These are phyloP conservation scores for Sparidentex hasta DNA, from an alignment of 2,797 vertebrate genomes.

Conservation along the genomic window DNA sequence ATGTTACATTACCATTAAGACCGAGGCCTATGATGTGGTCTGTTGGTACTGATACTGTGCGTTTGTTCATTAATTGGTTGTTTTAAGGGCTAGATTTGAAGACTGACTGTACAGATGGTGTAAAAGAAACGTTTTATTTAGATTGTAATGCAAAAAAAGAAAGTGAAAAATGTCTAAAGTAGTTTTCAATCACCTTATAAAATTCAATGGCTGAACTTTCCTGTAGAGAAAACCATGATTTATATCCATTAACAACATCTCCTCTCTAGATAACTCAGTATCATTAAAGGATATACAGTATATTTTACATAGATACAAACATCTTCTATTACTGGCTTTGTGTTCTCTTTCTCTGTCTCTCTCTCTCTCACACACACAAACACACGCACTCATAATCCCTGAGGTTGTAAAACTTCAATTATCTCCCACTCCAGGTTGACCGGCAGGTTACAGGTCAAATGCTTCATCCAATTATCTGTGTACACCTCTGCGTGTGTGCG, in stretches of 20 bases:
- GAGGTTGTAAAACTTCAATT: conserved; percentile 75
- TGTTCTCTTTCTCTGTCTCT: background rate
- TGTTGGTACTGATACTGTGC: too few relatives aligned
- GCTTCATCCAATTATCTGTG: conserved; percentile 64
- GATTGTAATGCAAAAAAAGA: background rate
- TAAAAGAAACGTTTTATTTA: background rate
- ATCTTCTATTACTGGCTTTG: conserved; percentile 7
- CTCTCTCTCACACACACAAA: background rate
- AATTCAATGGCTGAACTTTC: background rate
- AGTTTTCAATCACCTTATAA: background rate
- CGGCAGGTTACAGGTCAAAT: conserved; percentile 68
- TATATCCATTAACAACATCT: background rate
- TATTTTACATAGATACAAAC: conserved; percentile 14
- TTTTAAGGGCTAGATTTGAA: too few relatives aligned
- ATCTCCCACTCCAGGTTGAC: conserved; percentile 59
- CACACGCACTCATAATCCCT: conserved; percentile 29
- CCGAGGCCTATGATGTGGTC: too few relatives aligned
- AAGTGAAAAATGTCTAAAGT: background rate
- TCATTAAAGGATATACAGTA: conserved; percentile 4
- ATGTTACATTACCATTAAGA: background rate
- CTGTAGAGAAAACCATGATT: background rate
- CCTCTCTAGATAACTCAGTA: background rate
- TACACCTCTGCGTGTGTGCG: conserved; percentile 14
- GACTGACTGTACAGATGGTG: background rate
- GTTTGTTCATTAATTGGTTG: too few relatives aligned